phyloP scores from a whole-genome alignment of 2,113 vertebrate genomes.

The Artemisiospiza belli region DNA sequence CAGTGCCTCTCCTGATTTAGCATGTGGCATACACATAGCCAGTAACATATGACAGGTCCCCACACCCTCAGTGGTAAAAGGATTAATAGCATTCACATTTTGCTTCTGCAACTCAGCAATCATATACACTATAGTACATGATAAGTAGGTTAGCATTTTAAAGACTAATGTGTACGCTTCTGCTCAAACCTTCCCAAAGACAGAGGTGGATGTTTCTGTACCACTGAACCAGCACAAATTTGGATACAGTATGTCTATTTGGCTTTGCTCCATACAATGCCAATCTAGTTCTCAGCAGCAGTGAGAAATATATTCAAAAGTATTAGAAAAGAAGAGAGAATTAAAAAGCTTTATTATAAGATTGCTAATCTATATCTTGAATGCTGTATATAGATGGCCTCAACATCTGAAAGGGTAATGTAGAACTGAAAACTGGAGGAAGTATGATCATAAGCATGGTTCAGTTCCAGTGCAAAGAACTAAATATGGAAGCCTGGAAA shows the following conservation, averaged over 20 bases:
- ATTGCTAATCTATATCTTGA: neutral
- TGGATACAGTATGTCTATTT: neutral
- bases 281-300: neutral
- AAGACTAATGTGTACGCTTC: neutral
- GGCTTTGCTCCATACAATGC: neutral
- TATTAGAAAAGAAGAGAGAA: neutral
- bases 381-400: neutral
- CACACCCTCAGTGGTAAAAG: neutral
- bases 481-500: neutral
- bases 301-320: neutral
- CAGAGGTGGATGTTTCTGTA: neutral
- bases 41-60: neutral
- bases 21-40: accelerated
- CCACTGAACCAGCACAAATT: neutral
- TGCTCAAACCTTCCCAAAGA: neutral
- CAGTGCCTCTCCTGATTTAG: neutral
- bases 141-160: neutral
- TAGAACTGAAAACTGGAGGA: neutral
- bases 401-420: neutral
- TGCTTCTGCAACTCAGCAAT: neutral
- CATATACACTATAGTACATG: no score
- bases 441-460: neutral
- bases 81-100: neutral
- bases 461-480: neutral
- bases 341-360: neutral